Evolutionary conservation across 2,113 vertebrate species (phyloP), one percentile per base, ranked within the genome.

Genomic region (Athene noctua): DNA sequence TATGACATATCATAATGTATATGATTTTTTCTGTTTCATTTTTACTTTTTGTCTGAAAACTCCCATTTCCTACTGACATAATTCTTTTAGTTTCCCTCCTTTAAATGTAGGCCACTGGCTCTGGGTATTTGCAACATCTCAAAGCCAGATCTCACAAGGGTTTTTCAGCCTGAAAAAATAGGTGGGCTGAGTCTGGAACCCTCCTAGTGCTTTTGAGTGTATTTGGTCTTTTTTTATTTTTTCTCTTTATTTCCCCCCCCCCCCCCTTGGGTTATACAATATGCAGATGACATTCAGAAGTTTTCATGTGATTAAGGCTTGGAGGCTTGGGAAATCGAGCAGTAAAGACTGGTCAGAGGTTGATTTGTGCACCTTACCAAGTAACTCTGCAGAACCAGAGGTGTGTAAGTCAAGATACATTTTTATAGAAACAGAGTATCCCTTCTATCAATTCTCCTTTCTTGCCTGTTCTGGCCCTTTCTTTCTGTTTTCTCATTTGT

Each of bases 291-390:
- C 57, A 49, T 79, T 78, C 61, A 44, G 32, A 54, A 78, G 59
- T 55, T 54, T 38, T 71, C 73, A 23, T 6, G 38, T 47, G 61
- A 61, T 79, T 86, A 72, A 63, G 36, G n/a, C 29, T 94, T 61
- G 80, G 84, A 63, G 36, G n/a, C 29, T 94, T 61, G 80, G 84
- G 96, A 94, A 85, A 66, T 36, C 10, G 38, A 87, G 88, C 59
- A 2, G 4, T 57, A 36, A 74, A 62, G 54, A 23, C 36, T 32
- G 94, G 66, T 29, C 92, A 91, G 17, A 92, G 91, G 84, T 57
- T 82, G 62, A 20, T 42, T 51, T 80, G 61, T 71, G 71, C 61
- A 9, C 2, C 32, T 84, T 84, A 81, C 57, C 5, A 2, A 54
- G 80, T 91, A 91, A 89, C 73, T 73, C 68, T 4, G 70, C 88